These are phyloP conservation scores for Anthophora plumipes DNA, from an alignment of 2,888 invertebrate species.

Conservation along the genomic window DNA sequence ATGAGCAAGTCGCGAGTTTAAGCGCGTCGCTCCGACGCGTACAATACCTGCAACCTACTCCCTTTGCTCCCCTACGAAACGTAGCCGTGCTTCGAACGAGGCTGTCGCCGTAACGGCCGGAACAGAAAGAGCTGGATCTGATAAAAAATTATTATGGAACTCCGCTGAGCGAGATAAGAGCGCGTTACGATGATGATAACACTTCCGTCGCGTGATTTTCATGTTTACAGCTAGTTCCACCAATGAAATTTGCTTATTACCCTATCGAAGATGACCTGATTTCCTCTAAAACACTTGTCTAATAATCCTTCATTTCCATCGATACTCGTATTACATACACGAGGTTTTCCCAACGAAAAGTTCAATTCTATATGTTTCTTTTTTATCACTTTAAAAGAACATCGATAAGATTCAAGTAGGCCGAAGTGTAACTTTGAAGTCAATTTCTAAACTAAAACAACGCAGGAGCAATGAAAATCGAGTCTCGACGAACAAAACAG, in stretches of 20 bases:
- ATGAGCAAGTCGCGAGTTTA: constrained; percentile 53
- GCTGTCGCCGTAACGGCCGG: neutral
- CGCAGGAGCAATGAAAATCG: too few species aligned
- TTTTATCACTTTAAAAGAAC: too few species aligned
- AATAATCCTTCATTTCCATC: too few species aligned
- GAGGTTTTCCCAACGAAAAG: too few species aligned
- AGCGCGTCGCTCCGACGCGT: constrained; percentile 40
- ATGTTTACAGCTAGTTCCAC: too few species aligned
- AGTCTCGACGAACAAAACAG: neutral
- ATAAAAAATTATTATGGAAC: constrained; percentile 5
- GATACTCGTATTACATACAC: too few species aligned
- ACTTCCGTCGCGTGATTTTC: neutral
- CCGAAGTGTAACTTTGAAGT: too few species aligned
- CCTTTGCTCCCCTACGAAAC: neutral
- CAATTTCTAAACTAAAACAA: too few species aligned
- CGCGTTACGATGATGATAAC: neutral
- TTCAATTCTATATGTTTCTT: too few species aligned
- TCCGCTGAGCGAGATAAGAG: constrained; percentile 5
- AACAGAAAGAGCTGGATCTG: neutral
- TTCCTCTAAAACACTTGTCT: neutral
- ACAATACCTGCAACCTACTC: constrained; percentile 5
- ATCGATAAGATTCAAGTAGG: too few species aligned
- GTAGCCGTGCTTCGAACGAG: neutral
- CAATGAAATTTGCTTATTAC: neutral
- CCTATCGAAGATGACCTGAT: neutral